Percentiles rank a stretch among this genome's conserved stretches.
phyloP scores from a whole-genome alignment of 53 echinoderm and acorn worm species.

The Zoroaster sp. region DNA sequence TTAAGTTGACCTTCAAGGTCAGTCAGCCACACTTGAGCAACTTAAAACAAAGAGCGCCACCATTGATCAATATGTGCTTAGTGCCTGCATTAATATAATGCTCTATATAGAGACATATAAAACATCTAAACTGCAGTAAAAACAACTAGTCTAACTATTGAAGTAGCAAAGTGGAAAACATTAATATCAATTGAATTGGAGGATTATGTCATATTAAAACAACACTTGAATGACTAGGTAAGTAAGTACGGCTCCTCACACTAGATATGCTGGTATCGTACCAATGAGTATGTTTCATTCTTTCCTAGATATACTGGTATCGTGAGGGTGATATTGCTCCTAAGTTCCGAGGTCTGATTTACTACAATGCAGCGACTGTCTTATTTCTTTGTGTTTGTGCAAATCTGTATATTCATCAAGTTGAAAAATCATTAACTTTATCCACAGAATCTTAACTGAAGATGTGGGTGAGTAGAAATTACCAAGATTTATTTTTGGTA shows the following conservation, averaged over 20 bases:
- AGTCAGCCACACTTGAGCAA: too few species aligned
- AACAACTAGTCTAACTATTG: not conserved
- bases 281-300: not conserved
- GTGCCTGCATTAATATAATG: too few species aligned
- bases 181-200: not conserved
- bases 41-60: too few species aligned
- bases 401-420: conserved; percentile 78
- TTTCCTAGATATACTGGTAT: conserved; percentile 94
- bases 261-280: too few species aligned
- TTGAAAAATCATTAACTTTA: conserved; percentile 4
- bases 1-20: too few species aligned
- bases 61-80: too few species aligned
- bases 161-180: not conserved
- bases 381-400: conserved; percentile 84
- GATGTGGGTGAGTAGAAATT: not conserved
- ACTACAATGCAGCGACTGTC: conserved; percentile 86
- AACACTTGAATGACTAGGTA: too few species aligned
- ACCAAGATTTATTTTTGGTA: too few species aligned
- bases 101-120: too few species aligned
- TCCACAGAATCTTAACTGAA: not conserved
- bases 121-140: too few species aligned
- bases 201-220: not conserved
- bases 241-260: too few species aligned
- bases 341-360: conserved; percentile 88
- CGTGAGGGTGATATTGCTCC: conserved; percentile 92